Evolutionary conservation across 2,888 invertebrate genomes (phyloP).

Genomic region (Phaonia tiefii): DNA sequence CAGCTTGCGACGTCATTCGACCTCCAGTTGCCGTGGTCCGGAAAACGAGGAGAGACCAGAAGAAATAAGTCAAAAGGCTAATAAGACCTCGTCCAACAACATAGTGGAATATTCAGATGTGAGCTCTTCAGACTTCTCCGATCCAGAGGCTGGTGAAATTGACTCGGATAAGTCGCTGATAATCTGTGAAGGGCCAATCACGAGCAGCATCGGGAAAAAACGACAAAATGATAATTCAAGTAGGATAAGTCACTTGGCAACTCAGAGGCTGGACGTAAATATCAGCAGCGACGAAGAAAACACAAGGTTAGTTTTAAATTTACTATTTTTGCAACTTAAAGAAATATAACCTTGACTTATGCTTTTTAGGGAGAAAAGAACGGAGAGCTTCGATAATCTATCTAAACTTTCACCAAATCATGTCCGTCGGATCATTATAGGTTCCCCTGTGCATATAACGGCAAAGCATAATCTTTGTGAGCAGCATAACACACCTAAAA

Average conservation of each 20-base stretch:
- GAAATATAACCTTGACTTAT: background rate
- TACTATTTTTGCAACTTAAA: background rate
- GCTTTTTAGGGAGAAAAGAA: conserved; percentile 71
- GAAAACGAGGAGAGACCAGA: conserved; percentile 22
- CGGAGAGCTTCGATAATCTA: conserved; percentile 73
- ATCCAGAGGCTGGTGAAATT: conserved; percentile 94
- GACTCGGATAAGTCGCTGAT: conserved; percentile 80
- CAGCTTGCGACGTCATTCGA: conserved; percentile 66
- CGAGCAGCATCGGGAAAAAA: conserved; percentile 39
- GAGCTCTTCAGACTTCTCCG: conserved; percentile 94
- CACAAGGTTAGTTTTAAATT: conserved; percentile 70
- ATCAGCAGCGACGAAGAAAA: conserved; percentile 73
- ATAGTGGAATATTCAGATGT: conserved; percentile 92
- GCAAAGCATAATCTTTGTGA: conserved; percentile 39
- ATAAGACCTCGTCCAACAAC: conserved; percentile 54
- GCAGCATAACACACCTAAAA: conserved; percentile 37
- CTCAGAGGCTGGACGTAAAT: conserved; percentile 53
- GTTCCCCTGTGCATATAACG: conserved; percentile 74
- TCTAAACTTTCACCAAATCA: conserved; percentile 75
- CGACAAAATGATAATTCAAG: conserved; percentile 43
- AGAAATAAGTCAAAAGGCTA: conserved; percentile 49
- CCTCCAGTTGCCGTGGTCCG: conserved; percentile 62
- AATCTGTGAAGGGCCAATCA: conserved; percentile 19
- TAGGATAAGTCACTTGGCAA: conserved; percentile 51
- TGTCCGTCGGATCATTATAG: conserved; percentile 74